Base-by-base conservation (phyloP, 1,140 invertebrate genomes). In the Homalodisca vitripennis region DNA sequence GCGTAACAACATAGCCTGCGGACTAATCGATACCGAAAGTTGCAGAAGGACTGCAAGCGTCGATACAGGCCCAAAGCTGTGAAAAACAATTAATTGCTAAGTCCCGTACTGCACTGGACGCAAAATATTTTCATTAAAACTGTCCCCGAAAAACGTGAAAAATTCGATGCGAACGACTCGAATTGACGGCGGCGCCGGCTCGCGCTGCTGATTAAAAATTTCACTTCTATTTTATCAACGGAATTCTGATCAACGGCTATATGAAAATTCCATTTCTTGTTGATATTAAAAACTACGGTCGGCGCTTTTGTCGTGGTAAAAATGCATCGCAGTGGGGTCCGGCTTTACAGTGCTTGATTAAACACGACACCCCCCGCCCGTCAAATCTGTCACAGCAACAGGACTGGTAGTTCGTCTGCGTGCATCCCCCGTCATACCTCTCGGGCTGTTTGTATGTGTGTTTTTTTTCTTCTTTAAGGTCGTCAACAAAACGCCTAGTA, bases 51-150 rank as follows among this genome's bases (percentile, higher is more conserved):
- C 62, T 31, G 64, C 22, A 48, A 20, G 31, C 26, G 63, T 34
- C 63, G 14, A 46, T 65, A 46, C 31, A 12, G 26, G 20, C 34
- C 22, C 24, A 1, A 2, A 27, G 29, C 32, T 53, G 48, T 53
- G 48, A 29, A 32, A 48, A 65, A 70, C 64, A 70, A 65, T 66
- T 70, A 70, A 70, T 69, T 62, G 63, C 31, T 57, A 41, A 69
- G 26, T 67, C 47, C 47, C 24, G 26, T 30, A 60, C 55, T 60
- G 55, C 55, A 60, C 55, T n/a, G 26, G 26, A 60, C 48, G 20
- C 32, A n/a, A 31, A 69, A 69, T 69, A 62, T 69, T 69, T 69
- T 69, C 67, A 69, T 69, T 69, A 69, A 69, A 66, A 66, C 34
- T 47, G 34, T 46, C 46, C n/a, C 47, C 1, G 34, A 66, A 66